Base-by-base conservation (phyloP, 2,888 invertebrate species). In the Melanargia galathea region DNA sequence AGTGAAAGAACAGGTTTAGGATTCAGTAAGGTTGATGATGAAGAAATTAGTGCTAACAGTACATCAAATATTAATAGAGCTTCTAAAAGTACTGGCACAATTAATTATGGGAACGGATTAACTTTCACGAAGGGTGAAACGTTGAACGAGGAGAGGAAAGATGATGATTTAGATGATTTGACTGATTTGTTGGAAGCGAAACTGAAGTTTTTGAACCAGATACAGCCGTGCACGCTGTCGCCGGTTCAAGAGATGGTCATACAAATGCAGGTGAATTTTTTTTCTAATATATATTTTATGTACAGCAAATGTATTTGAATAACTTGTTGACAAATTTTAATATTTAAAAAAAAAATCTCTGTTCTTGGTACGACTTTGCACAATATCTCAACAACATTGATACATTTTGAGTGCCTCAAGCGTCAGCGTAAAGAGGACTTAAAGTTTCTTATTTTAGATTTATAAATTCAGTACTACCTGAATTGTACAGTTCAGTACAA, bases 231-330 rank as follows among this genome's bases (percentile, higher is more conserved):
- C 62, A 68, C 78, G 6, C 75, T 93, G 54, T 81, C 92, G n/a
- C 91, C 93, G 1, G 87, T 93, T 35, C 92, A 93, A 70, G 88
- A 92, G 71, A 90, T 93, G 90, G 76, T 90, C 66, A 90, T 93
- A 71, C 93, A 93, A 74, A 82, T 93, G 82, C 92, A 93, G 92
- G 93, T 93, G 66, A 77, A 10, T 16, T 40, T 24, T 35, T 16
- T 49, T 26, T n/a, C n/a, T n/a, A n/a, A n/a, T n/a, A n/a, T n/a
- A n/a, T n/a, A n/a, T n/a, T n/a, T n/a, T n/a, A n/a, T n/a, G n/a
- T n/a, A n/a, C n/a, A n/a, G n/a, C n/a, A n/a, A n/a, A n/a, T n/a
- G n/a, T n/a, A n/a, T n/a, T n/a, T n/a, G n/a, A n/a, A n/a, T n/a
- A n/a, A n/a, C n/a, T n/a, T n/a, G n/a, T n/a, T n/a, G n/a, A n/a